These are phyloP conservation scores for Corvus cornix DNA, from an alignment of 2,113 vertebrate species.

Conservation along the genomic window DNA sequence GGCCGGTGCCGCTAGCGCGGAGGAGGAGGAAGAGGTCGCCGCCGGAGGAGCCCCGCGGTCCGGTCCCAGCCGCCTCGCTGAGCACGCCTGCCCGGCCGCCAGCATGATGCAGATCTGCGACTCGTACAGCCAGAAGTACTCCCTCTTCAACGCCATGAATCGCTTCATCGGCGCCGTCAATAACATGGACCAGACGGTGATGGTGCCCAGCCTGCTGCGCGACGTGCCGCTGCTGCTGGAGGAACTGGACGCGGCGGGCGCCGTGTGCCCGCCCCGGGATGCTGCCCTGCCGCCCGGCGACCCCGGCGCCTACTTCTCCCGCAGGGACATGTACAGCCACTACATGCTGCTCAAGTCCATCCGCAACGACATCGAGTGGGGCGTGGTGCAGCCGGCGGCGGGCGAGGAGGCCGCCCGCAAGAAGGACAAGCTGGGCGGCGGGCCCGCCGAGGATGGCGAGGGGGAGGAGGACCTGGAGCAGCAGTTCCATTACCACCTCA, in stretches of 20 bases:
- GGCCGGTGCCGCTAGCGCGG: neutral
- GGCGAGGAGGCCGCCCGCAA: conserved; percentile 77
- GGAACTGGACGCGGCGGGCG: conserved; percentile 70
- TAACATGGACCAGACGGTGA: conserved; percentile 96
- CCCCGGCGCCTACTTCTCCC: conserved; percentile 70
- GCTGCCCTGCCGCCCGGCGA: conserved; percentile 25
- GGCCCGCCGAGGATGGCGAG: conserved; percentile 74
- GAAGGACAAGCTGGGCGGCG: conserved; percentile 74
- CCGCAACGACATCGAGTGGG: conserved; percentile 94
- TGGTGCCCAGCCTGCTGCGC: conserved; percentile 92
- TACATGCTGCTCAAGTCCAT: conserved; percentile 94
- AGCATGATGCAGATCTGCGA: conserved; percentile 89
- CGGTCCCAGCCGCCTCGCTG: neutral
- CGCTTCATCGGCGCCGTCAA: conserved; percentile 93
- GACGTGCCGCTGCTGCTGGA: conserved; percentile 87
- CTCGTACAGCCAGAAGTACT: conserved; percentile 88
- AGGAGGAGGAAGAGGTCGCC: neutral
- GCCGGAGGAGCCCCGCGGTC: neutral
- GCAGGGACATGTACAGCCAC: conserved; percentile 92
- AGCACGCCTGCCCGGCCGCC: neutral
- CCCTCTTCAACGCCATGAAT: conserved; percentile 90
- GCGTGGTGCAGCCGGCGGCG: conserved; percentile 80
- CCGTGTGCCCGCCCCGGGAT: conserved; percentile 1
- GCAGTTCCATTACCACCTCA: conserved; percentile 93
- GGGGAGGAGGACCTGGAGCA: conserved; percentile 87